Evolutionary conservation across 2,113 vertebrate genomes (phyloP).

Genomic region (Asarcornis scutulata): DNA sequence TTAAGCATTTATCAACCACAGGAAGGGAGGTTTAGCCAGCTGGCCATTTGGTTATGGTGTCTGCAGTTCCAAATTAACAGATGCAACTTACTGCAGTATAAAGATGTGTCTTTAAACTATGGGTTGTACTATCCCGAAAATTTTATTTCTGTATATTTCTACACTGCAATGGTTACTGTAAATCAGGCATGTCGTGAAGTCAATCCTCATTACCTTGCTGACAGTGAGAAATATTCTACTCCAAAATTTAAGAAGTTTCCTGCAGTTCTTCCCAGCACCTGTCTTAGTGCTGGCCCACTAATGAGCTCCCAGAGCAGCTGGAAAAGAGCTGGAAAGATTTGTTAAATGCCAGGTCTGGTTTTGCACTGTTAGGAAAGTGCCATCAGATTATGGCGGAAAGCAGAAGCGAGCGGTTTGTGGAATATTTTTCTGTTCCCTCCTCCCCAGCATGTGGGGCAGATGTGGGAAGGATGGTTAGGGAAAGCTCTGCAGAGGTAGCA

Average conservation of each 20-base stretch:
- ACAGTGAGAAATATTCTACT: not conserved
- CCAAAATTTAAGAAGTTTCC: constrained; percentile 17
- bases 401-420: not conserved
- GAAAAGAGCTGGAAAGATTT: not conserved
- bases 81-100: not conserved
- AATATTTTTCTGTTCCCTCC: not conserved
- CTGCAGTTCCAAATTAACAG: not conserved
- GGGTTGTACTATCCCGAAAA: not conserved
- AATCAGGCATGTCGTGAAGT: not conserved
- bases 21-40: not conserved
- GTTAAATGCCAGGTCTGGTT: not conserved
- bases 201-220: not conserved
- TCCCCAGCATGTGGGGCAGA: not conserved
- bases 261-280: not conserved
- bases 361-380: not conserved
- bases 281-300: not conserved
- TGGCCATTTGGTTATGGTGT: not conserved
- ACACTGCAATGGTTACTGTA: not conserved
- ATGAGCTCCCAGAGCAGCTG: not conserved
- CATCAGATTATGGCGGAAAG: not conserved
- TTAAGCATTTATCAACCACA: not conserved
- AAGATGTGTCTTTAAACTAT: not conserved
- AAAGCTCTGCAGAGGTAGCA: not conserved
- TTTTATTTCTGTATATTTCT: not conserved
- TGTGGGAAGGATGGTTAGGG: not conserved